Evolutionary conservation across 1,140 invertebrate genomes (phyloP).

Genomic region (Limonius californicus): DNA sequence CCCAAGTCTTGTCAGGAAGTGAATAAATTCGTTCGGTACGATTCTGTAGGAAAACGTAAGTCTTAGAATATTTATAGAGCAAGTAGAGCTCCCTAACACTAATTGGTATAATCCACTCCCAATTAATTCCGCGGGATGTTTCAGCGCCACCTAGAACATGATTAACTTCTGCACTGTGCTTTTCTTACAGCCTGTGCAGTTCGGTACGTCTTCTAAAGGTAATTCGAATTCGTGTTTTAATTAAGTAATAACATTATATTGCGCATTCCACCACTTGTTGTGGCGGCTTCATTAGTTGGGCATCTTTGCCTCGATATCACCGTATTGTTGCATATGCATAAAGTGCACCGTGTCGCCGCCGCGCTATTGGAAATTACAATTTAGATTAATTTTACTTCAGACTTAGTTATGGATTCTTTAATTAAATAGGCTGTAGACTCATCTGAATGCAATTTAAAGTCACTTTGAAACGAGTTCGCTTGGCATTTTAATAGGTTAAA

Average conservation of each 20-base stretch:
- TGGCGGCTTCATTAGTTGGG: conserved; percentile 22
- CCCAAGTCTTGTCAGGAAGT: no score
- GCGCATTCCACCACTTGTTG: conserved; percentile 27
- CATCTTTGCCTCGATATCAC: not conserved
- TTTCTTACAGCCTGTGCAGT: not conserved
- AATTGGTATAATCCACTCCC: conserved; percentile 46
- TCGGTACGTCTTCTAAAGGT: conserved; percentile 37
- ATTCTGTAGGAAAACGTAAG: not conserved
- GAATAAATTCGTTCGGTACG: no score
- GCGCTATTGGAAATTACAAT: conserved; percentile 30
- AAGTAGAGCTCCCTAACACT: conserved; percentile 37
- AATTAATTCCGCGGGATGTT: conserved; percentile 44
- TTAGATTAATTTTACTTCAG: conserved; percentile 27
- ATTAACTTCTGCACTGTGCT: conserved; percentile 26
- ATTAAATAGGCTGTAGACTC: not conserved
- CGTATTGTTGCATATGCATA: conserved; percentile 28
- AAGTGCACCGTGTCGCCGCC: conserved; percentile 20
- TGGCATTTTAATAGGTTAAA: no score
- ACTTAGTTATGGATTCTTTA: not conserved
- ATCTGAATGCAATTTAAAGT: no score
- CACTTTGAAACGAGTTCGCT: no score
- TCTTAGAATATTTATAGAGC: conserved; percentile 42
- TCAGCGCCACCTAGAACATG: conserved; percentile 40
- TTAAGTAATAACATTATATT: conserved; percentile 37
- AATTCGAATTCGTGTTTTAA: conserved; percentile 42